Evolutionary conservation across 1,140 invertebrate species (phyloP).

Genomic region (Formica selysi): DNA sequence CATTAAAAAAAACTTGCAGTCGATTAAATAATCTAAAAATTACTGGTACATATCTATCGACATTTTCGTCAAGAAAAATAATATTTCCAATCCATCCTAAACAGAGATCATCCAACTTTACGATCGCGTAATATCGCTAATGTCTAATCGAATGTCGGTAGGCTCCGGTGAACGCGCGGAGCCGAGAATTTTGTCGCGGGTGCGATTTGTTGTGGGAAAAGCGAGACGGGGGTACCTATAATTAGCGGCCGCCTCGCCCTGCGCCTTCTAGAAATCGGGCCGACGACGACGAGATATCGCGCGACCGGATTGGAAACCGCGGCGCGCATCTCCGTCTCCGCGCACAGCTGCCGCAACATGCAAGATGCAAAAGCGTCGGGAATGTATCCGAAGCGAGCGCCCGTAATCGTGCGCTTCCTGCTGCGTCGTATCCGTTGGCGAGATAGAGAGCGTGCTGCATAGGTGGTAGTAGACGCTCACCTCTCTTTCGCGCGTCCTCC

Average conservation of each 20-base stretch:
- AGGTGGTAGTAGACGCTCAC: constrained; percentile 69
- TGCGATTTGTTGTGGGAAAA: constrained; percentile 42
- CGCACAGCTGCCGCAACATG: constrained; percentile 60
- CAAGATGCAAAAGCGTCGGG: constrained; percentile 50
- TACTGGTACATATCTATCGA: no score
- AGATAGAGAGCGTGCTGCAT: constrained; percentile 72
- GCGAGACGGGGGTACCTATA: constrained; percentile 54
- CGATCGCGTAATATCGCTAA: background rate
- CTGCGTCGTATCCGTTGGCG: constrained; percentile 79
- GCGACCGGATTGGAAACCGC: constrained; percentile 65
- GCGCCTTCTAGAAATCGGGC: constrained; percentile 63
- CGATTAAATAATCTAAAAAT: no score
- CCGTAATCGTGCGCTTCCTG: constrained; percentile 83
- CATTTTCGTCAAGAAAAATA: no score
- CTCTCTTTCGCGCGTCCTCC: constrained; percentile 59
- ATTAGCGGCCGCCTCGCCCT: constrained; percentile 63
- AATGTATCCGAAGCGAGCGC: constrained; percentile 76
- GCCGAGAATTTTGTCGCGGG: constrained; percentile 1
- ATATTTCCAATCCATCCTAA: no score
- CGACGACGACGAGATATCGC: constrained; percentile 59
- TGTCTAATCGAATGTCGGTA: background rate
- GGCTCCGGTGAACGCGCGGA: background rate
- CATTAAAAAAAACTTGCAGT: background rate
- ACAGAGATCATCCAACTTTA: no score
- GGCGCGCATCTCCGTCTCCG: constrained; percentile 41